Base-by-base conservation (phyloP, 2,888 invertebrate species). In the Pycnomerus fuliginosus region DNA sequence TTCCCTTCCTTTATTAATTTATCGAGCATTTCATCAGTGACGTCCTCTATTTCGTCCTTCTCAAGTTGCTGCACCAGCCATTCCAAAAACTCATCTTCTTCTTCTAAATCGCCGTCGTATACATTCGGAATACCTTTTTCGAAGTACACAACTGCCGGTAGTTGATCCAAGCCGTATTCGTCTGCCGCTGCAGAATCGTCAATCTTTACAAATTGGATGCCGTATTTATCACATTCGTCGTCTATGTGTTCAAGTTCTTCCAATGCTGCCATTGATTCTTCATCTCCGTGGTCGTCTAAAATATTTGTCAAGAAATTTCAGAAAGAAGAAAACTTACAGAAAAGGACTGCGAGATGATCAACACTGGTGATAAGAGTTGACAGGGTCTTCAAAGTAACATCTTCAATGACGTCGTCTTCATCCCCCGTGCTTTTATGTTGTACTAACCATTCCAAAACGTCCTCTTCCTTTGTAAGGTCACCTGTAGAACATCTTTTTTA, bases 31-130 rank as follows among this genome's bases (percentile, higher is more conserved):
- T 93, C 92, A 71, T 93, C 92, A 32, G 92, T 93, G 28, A 94
- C 89, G 73, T 94, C 93, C 76, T 94, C 93, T 59, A 94, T 94
- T 76, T 93, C 93, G 70, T 94, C 93, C 61, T 87, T 89, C 69
- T 92, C 91, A 55, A 91, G 76, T 71, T 93, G 93, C 51, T 84
- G 83, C 46, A 91, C 79, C 20, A 93, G 75, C 93, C 93, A 93
- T 65, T 88, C 87, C 37, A 93, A 74, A 56, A 92, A 88, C 68
- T 90, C 87, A 62, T 91, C 90, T 73, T 92, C 92, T 68, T 90
- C 87, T 70, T 88, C 87, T 57, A 92, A 78, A 70, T 92, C 90
- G 58, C 88, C 94, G 68, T 92, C 91, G 73, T 91, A 94, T 57
- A 94, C 81, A 72, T 90, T 92, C 44, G 94, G 94, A 65, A 93